Evolutionary conservation across 2,797 vertebrate species (phyloP), one percentile per base, ranked within the genome.

Genomic region (Fringilla coelebs): DNA sequence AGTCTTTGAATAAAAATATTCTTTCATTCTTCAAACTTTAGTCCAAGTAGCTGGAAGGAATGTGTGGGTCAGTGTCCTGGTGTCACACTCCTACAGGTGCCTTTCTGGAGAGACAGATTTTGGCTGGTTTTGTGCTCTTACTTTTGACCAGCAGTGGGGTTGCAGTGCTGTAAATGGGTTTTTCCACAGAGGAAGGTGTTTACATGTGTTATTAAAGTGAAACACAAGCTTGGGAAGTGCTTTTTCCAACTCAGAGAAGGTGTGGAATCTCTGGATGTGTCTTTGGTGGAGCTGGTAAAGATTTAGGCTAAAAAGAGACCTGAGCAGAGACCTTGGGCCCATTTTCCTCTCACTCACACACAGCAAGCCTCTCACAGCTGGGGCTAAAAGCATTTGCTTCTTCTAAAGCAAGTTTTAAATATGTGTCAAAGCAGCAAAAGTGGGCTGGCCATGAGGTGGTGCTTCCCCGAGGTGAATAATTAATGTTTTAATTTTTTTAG

Each of bases 301-400:
- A 36, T 54, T n/a, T 2, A 1, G 18, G 46, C 29, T 71, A 7
- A 13, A 54, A 67, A 48, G 36, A 55, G 66, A 88, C 13, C 26
- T 73, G 32, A 19, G 45, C 34, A 87, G 36, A 51, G 63, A 60
- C 24, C 41, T 32, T 55, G 45, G 55, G 25, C 49, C n/a, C 0
- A 2, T 80, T 32, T 43, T 82, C 12, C 21, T 32, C 52, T 82
- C 16, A 25, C 13, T 19, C 0, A 1, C 60, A 1, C 36, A 1
- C 31, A 46, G 24, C 25, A 67, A 49, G 16, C 40, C 29, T 60
- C 31, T 71, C 32, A 43, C 25, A 75, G 21, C n/a, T 54, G 49
- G 36, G n/a, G 20, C 62, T 57, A 19, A 66, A 90, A 62, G 34
- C 41, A 8, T 65, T 83, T 76, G 7, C 16, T 60, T 63, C 40